phyloP scores from a whole-genome alignment of 2,888 invertebrate species.

The Cordilura impudica region DNA sequence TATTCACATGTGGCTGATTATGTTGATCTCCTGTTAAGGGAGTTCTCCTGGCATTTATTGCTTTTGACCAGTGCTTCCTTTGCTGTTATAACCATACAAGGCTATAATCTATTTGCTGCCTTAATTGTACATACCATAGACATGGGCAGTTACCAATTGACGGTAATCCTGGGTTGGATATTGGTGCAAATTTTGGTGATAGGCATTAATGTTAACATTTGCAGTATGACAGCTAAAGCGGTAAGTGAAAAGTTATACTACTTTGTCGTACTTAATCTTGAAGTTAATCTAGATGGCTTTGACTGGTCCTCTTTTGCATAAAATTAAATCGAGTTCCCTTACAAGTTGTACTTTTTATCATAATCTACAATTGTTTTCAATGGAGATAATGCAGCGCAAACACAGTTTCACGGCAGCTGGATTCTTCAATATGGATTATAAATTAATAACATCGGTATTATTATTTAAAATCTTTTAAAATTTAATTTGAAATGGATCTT shows the following conservation, averaged over 20 bases:
- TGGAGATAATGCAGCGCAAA: conserved; percentile 69
- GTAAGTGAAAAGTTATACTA: conserved; percentile 64
- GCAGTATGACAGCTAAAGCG: conserved; percentile 65
- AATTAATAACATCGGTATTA: conserved; percentile 69
- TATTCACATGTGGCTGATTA: conserved; percentile 65
- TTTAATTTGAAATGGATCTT: neutral
- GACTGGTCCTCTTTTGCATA: conserved; percentile 67
- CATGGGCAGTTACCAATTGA: conserved; percentile 65
- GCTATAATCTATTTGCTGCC: conserved; percentile 69
- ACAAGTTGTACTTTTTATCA: conserved; percentile 61
- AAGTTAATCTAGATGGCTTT: conserved; percentile 66
- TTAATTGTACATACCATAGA: conserved; percentile 64
- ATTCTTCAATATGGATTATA: conserved; percentile 70
- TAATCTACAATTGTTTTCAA: conserved; percentile 68
- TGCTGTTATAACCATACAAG: conserved; percentile 69
- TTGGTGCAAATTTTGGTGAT: conserved; percentile 67
- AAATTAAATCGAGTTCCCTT: conserved; percentile 60
- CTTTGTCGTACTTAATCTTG: neutral
- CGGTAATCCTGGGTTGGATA: conserved; percentile 68
- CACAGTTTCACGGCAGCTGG: conserved; percentile 69
- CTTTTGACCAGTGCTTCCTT: conserved; percentile 67
- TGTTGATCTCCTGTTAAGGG: conserved; percentile 65
- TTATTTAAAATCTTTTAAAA: neutral
- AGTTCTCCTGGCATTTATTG: conserved; percentile 68
- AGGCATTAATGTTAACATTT: conserved; percentile 68